Percentiles rank a stretch among this genome's conserved stretches.
These are phyloP conservation scores for Agrenia bidenticulata DNA, from an alignment of 2,888 invertebrate species.

Conservation along the genomic window DNA sequence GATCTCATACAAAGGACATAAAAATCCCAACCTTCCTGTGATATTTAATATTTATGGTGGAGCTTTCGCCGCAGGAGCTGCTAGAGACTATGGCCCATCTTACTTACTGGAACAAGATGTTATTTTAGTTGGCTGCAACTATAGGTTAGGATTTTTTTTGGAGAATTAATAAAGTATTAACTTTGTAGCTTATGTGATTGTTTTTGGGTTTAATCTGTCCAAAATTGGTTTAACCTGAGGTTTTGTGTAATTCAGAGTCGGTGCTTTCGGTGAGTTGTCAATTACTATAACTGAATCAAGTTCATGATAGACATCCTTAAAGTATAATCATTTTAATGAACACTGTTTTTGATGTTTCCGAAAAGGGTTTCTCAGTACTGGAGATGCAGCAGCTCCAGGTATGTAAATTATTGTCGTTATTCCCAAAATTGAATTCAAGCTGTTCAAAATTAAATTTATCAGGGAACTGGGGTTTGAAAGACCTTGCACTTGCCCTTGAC, in stretches of 20 bases:
- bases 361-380: slow-evolving; percentile 34
- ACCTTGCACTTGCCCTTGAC: slow-evolving; percentile 23
- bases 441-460: slow-evolving; percentile 8
- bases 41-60: neutral
- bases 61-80: neutral
- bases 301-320: no score
- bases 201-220: no score
- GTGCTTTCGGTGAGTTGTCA: no score
- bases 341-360: no score
- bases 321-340: no score
- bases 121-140: neutral
- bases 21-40: neutral
- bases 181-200: no score
- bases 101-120: neutral
- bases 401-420: slow-evolving; percentile 17
- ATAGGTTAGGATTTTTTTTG: no score
- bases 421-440: neutral
- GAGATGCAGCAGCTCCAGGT: slow-evolving; percentile 28
- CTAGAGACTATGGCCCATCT: neutral
- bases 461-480: slow-evolving; percentile 35
- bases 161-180: no score
- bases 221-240: no score
- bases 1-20: neutral
- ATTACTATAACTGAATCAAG: no score
- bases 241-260: no score